A percentile compares a stretch with the other conserved stretches of the same genome.
phyloP scores from a whole-genome alignment of 64 coral and sea anemone species.

The Anthopleura sola region DNA sequence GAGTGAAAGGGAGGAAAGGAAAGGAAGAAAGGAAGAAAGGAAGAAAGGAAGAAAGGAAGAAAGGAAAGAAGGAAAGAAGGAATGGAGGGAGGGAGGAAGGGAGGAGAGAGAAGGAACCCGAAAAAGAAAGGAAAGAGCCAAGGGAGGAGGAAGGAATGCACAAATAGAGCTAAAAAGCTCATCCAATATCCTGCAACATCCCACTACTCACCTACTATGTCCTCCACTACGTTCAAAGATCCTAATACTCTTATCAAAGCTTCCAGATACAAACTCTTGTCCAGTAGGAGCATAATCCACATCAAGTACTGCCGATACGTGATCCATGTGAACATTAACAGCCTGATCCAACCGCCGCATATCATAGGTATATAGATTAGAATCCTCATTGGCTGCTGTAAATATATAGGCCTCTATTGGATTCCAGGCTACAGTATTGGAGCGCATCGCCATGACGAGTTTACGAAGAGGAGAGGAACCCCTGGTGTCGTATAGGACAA shows the following conservation, averaged over 20 bases:
- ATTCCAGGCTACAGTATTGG: conserved; percentile 94
- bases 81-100: too few relatives aligned
- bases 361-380: conserved; percentile 94
- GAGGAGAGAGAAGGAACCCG: too few relatives aligned
- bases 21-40: neutral
- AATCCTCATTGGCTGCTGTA: conserved; percentile 96
- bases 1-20: neutral
- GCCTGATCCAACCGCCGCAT: conserved; percentile 74
- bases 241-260: conserved; percentile 96
- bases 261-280: conserved; percentile 94
- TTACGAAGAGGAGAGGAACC: conserved; percentile 87
- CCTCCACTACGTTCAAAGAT: conserved; percentile 72
- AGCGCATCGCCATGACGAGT: conserved; percentile 87
- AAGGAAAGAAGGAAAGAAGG: too few relatives aligned
- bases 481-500: conserved; percentile 87
- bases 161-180: neutral
- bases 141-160: too few relatives aligned
- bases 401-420: conserved; percentile 95
- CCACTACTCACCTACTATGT: conserved; percentile 66
- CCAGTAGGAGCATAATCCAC: conserved; percentile 95
- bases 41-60: neutral
- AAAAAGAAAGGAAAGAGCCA: too few relatives aligned
- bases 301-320: conserved; percentile 86
- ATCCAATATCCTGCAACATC: too few relatives aligned
- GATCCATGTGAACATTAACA: conserved; percentile 89